Conservation (phyloP, 2,797 vertebrate species). For the Poecilia wingei region DNA sequence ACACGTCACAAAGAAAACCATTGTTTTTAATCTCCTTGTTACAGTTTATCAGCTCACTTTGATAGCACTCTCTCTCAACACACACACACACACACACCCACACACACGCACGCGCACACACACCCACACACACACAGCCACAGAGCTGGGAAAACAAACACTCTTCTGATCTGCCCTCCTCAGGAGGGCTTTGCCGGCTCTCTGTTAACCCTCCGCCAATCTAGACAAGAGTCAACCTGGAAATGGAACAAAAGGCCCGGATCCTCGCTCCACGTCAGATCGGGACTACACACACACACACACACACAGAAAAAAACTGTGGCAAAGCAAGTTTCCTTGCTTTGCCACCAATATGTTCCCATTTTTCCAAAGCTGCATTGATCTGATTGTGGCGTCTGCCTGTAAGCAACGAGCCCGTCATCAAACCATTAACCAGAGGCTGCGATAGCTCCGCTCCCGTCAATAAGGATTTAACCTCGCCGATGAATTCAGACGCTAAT, state of each 20-base stretch:
- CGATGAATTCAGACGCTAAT: conserved; percentile 62
- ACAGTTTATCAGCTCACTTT: conserved; percentile 52
- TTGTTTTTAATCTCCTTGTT: conserved; percentile 63
- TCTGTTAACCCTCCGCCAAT: conserved; percentile 60
- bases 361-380: conserved; percentile 54
- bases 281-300: conserved; percentile 25
- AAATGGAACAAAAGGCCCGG: conserved; percentile 58
- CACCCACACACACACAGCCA: conserved; percentile 23
- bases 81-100: background rate
- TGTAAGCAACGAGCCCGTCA: conserved; percentile 37
- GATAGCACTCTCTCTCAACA: conserved; percentile 30
- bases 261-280: conserved; percentile 28
- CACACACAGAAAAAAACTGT: conserved; percentile 1
- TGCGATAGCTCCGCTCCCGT: conserved; percentile 70
- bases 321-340: background rate
- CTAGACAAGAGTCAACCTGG: conserved; percentile 65
- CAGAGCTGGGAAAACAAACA: conserved; percentile 64
- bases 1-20: conserved; percentile 43
- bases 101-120: background rate
- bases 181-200: conserved; percentile 49
- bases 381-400: conserved; percentile 69
- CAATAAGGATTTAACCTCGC: conserved; percentile 74
- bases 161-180: conserved; percentile 56
- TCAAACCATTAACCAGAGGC: conserved; percentile 74
- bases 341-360: conserved; percentile 47